Evolutionary conservation across 2,797 vertebrate genomes (phyloP).

Genomic region (Fundulus diaphanus): DNA sequence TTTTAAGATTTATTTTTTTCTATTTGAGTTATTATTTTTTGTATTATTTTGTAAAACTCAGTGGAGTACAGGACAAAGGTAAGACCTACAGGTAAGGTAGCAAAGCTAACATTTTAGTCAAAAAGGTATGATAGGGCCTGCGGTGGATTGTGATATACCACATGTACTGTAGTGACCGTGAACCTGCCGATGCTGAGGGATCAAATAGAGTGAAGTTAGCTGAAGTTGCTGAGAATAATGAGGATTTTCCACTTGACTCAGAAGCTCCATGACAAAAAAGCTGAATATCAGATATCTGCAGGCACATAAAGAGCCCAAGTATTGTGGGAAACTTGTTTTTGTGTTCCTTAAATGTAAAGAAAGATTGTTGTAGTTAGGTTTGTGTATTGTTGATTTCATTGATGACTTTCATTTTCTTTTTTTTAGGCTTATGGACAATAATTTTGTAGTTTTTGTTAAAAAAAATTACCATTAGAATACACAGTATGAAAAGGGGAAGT

Average conservation of each 20-base stretch:
- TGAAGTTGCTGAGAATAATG: not conserved
- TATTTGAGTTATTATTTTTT: too few relatives aligned
- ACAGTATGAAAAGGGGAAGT: not conserved
- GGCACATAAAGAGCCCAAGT: not conserved
- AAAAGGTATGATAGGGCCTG: not conserved
- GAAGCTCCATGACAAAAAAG: not conserved
- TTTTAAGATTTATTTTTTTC: too few relatives aligned
- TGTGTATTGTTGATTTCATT: not conserved
- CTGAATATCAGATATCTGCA: not conserved
- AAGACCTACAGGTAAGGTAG: not conserved
- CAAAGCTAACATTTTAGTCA: not conserved
- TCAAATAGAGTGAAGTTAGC: not conserved
- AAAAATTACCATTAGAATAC: not conserved
- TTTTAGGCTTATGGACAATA: not conserved
- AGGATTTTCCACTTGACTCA: not conserved
- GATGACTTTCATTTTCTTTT: too few relatives aligned
- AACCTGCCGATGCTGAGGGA: not conserved
- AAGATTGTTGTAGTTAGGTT: not conserved
- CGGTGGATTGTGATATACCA: too few relatives aligned
- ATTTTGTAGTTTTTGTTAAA: not conserved
- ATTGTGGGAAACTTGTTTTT: not conserved
- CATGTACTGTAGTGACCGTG: not conserved
- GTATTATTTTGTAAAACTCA: not conserved
- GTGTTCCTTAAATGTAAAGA: not conserved
- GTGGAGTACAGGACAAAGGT: not conserved